These are phyloP conservation scores for Exephanes ischioxanthus DNA, from an alignment of 2,888 invertebrate species.

Conservation along the genomic window DNA sequence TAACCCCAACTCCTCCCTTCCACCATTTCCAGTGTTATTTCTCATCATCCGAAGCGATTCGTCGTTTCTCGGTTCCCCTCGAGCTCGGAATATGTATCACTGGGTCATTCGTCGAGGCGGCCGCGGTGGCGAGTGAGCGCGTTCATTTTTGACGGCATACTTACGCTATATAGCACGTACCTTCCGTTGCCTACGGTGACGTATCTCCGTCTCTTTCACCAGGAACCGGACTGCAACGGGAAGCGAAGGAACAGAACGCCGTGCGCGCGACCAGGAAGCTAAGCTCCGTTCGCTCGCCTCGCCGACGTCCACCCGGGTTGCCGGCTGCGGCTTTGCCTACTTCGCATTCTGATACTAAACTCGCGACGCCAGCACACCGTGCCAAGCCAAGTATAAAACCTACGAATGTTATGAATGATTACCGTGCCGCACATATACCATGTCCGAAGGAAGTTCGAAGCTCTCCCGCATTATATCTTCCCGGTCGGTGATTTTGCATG, in stretches of 20 bases:
- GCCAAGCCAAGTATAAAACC: constrained; percentile 32
- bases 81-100: constrained; percentile 79
- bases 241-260: not conserved
- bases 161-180: constrained; percentile 66
- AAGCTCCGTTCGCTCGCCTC: not conserved
- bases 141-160: constrained; percentile 80
- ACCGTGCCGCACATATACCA: constrained; percentile 20
- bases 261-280: constrained; percentile 35
- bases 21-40: constrained; percentile 43
- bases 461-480: not conserved
- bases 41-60: constrained; percentile 43
- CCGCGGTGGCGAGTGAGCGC: constrained; percentile 51
- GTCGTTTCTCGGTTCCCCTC: constrained; percentile 30
- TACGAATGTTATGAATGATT: constrained; percentile 63
- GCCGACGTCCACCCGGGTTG: not conserved
- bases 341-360: constrained; percentile 39
- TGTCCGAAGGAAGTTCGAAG: not conserved
- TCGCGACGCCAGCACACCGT: constrained; percentile 9
- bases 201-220: constrained; percentile 38
- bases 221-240: constrained; percentile 6
- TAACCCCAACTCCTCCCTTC: not conserved
- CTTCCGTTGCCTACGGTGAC: constrained; percentile 4
- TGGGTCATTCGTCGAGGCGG: constrained; percentile 76
- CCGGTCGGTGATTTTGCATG: constrained; percentile 28
- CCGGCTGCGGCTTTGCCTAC: constrained; percentile 13